Base-by-base conservation (phyloP, 2,888 invertebrate genomes). In the Mycalesis mineus region DNA sequence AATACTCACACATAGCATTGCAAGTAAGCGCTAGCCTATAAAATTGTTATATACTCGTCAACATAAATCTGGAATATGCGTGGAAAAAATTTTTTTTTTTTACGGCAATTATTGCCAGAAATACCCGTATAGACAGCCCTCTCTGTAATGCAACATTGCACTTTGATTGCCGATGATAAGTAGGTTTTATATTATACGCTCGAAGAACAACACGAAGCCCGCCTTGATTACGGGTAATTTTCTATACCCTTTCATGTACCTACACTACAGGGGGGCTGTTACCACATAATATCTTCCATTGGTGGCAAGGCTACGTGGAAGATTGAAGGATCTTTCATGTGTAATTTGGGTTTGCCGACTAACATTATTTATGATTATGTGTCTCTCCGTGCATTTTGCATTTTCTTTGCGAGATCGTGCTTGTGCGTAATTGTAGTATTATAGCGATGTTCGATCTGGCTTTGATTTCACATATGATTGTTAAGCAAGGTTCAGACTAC, bases 221-320 rank as follows among this genome's bases (percentile, higher is more conserved):
- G 52, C 53, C 53, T 33, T 53, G 49, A 60, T 60, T 57, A 22
- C 49, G 7, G 51, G 51, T 45, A n/a, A 56, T 60, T 49, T 37
- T 54, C 48, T 58, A 37, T 49, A 33, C 50, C 22, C 15, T 47
- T 22, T 8, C 28, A 39, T 55, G 13, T 49, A 47, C 29, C 13
- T n/a, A 15, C 11, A 7, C n/a, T n/a, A n/a, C n/a, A 2, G 22
- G n/a, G 4, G 31, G 1, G 14, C 29, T 28, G 29, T 44, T 14
- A 5, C n/a, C 13, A 44, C 7, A 42, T 36, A 14, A 33, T 33
- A 6, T 31, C 31, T 48, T 44, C 15, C 44, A 50, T 58, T 50
- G 58, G 52, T 48, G 28, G 36, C 37, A 40, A 14, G n/a, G 28
- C 5, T 44, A 13, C 42, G 39, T 47, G 37, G 13, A 31, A 37